These are phyloP conservation scores for Bufotes viridis DNA, from an alignment of 2,797 vertebrate species.

Conservation along the genomic window DNA sequence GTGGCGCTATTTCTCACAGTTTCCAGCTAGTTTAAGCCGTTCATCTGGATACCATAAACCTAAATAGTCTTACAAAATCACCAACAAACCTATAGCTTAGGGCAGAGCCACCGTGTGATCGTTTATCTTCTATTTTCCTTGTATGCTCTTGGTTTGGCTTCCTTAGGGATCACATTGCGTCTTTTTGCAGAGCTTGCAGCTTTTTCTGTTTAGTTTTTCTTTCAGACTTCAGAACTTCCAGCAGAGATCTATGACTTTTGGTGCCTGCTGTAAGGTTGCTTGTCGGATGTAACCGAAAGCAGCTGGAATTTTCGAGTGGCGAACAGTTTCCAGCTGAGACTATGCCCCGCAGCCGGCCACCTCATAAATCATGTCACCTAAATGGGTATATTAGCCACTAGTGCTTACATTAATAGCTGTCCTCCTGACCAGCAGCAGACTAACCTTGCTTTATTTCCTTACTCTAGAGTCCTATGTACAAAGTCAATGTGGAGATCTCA, in stretches of 20 bases:
- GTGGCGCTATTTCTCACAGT: background rate
- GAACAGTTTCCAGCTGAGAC: slow-evolving; percentile 29
- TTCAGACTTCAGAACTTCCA: slow-evolving; percentile 17
- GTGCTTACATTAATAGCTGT: slow-evolving; percentile 53
- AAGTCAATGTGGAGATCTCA: slow-evolving; percentile 29
- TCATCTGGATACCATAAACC: background rate
- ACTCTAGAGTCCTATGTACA: slow-evolving; percentile 17
- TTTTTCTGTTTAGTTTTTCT: slow-evolving; percentile 18
- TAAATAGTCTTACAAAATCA: background rate
- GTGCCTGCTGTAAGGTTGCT: slow-evolving; percentile 11
- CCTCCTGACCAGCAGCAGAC: background rate
- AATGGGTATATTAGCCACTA: slow-evolving; percentile 49
- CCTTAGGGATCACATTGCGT: slow-evolving; percentile 13
- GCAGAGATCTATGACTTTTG: slow-evolving; percentile 35
- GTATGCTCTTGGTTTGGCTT: background rate
- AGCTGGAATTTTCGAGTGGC: slow-evolving; percentile 54
- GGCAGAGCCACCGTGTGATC: slow-evolving; percentile 9
- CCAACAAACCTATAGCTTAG: background rate
- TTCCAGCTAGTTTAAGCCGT: background rate
- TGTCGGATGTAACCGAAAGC: slow-evolving; percentile 36
- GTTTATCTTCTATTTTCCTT: slow-evolving; percentile 4
- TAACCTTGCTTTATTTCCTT: slow-evolving; percentile 52
- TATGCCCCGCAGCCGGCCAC: slow-evolving; percentile 19
- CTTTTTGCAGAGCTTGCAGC: slow-evolving; percentile 47
- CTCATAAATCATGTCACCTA: slow-evolving; percentile 59